A percentile compares a stretch with the other conserved stretches of the same genome.
Evolutionary conservation across 2,113 vertebrate genomes (phyloP).

Genomic region (Bettongia penicillata): DNA sequence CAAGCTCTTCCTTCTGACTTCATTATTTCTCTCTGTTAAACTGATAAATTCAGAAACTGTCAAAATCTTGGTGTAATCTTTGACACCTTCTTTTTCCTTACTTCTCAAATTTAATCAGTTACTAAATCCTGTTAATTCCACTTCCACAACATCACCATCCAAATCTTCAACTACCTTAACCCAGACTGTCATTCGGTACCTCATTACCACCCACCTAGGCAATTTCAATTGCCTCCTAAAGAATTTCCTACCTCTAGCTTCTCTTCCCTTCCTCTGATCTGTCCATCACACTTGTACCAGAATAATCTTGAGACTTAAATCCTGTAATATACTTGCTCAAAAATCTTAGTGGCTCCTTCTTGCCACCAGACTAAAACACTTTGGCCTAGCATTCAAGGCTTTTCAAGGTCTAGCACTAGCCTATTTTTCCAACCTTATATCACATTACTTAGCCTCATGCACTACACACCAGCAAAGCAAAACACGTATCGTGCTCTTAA

Average conservation of each 20-base stretch:
- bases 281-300: not conserved
- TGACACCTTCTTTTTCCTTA: not conserved
- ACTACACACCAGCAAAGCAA: too few relatives aligned
- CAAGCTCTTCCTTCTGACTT: not conserved
- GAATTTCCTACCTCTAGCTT: not conserved
- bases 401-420: too few relatives aligned
- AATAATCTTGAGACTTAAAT: not conserved
- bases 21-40: not conserved
- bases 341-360: too few relatives aligned
- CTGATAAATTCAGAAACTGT: not conserved
- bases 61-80: not conserved
- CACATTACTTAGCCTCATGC: too few relatives aligned
- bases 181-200: not conserved
- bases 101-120: not conserved
- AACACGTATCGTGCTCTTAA: too few relatives aligned
- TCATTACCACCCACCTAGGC: not conserved
- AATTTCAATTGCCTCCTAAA: not conserved
- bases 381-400: too few relatives aligned
- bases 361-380: too few relatives aligned
- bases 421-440: too few relatives aligned
- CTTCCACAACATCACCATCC: not conserved
- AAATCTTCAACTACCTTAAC: not conserved
- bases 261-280: not conserved
- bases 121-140: not conserved
- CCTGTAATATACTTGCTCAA: not conserved